Evolutionary conservation across 2,888 invertebrate genomes (phyloP).

Genomic region (Perizoma affinitatum): DNA sequence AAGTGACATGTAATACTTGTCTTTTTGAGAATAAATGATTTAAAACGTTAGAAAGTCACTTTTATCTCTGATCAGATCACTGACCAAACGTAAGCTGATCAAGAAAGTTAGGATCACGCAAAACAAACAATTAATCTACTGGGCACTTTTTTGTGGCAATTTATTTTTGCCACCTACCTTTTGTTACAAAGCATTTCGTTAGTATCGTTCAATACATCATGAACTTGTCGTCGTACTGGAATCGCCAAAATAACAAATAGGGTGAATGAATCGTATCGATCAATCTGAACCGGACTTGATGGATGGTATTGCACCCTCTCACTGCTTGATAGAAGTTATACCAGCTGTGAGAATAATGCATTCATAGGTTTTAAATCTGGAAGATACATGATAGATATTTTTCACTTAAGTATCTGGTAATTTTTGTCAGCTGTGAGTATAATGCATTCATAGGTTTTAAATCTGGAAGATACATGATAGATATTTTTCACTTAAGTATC

Average conservation of each 20-base stretch:
- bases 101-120: no score
- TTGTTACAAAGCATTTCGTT: not conserved
- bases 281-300: conserved; percentile 24
- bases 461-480: no score
- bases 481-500: no score
- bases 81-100: no score
- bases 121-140: no score
- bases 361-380: not conserved
- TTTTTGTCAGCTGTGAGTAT: conserved; percentile 21
- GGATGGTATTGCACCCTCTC: conserved; percentile 25
- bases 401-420: no score
- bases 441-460: conserved; percentile 10
- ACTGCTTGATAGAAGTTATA: conserved; percentile 8
- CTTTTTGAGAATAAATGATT: no score
- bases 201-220: conserved; percentile 12
- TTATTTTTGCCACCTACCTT: not conserved
- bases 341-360: conserved; percentile 20
- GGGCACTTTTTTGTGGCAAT: no score
- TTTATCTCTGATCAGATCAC: no score
- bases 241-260: conserved; percentile 19
- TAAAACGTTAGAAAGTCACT: no score
- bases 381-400: no score
- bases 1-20: no score
- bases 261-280: conserved; percentile 23
- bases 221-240: conserved; percentile 10